Conservation (phyloP, 2,797 vertebrate species). For the Pangasius djambal region DNA sequence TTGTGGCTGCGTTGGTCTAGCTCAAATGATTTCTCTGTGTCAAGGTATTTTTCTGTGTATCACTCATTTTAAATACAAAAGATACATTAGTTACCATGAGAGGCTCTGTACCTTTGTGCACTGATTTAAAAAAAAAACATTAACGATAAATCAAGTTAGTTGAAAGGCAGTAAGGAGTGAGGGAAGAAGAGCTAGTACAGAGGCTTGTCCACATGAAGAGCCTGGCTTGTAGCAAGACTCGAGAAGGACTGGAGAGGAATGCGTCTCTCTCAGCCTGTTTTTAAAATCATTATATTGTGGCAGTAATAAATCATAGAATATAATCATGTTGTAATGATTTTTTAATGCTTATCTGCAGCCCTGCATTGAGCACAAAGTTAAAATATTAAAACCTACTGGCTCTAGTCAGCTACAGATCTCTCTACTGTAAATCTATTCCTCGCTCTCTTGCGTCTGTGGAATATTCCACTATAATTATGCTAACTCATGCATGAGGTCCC, state of each 20-base stretch:
- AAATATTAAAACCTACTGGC: slow-evolving; percentile 2
- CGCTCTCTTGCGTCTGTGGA: slow-evolving; percentile 33
- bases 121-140: neutral
- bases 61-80: neutral
- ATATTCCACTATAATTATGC: slow-evolving; percentile 43
- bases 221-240: neutral
- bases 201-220: neutral
- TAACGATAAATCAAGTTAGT: neutral
- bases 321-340: neutral
- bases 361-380: neutral
- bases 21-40: neutral
- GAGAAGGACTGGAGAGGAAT: neutral
- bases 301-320: neutral
- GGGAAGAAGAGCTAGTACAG: neutral
- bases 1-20: too few species aligned
- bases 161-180: neutral
- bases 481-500: slow-evolving; percentile 46
- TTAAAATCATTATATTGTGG: neutral
- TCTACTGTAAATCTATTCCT: neutral
- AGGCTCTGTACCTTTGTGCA: neutral
- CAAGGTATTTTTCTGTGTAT: neutral
- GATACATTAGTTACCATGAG: neutral
- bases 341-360: neutral
- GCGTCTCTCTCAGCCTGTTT: neutral
- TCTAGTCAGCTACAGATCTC: neutral